phyloP scores from a whole-genome alignment of 2,113 vertebrate genomes.

The Madoqua kirkii region DNA sequence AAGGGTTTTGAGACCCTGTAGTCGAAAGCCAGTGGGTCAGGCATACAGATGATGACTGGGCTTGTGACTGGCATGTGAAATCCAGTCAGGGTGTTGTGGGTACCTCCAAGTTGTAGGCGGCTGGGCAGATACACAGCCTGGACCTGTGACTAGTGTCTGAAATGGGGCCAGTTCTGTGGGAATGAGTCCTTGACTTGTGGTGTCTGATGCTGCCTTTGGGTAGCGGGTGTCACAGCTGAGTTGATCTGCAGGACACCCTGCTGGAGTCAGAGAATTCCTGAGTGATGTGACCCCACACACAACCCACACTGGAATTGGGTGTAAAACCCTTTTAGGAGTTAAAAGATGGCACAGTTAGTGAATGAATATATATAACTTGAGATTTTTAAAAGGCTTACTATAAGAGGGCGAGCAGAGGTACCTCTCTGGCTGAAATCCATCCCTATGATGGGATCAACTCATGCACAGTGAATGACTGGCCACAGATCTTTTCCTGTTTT shows the following conservation, averaged over 20 bases:
- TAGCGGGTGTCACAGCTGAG: not conserved
- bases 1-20: not conserved
- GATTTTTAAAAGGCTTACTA: not conserved
- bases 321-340: not conserved
- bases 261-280: not conserved
- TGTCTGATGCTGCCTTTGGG: not conserved
- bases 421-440: not conserved
- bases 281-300: not conserved
- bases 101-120: not conserved
- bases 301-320: not conserved
- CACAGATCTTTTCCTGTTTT: slow-evolving; percentile 30
- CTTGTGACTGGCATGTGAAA: not conserved
- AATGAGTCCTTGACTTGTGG: not conserved
- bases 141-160: not conserved
- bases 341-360: not conserved
- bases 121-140: not conserved
- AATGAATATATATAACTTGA: not conserved
- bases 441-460: not conserved
- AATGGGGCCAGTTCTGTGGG: not conserved
- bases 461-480: not conserved
- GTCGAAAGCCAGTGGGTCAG: not conserved
- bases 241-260: not conserved
- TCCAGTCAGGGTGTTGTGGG: not conserved
- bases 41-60: not conserved
- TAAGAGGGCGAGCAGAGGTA: not conserved